Evolutionary conservation across 2,113 vertebrate species (phyloP), one percentile per base, ranked within the genome.

Genomic region (Trematomus loennbergii): DNA sequence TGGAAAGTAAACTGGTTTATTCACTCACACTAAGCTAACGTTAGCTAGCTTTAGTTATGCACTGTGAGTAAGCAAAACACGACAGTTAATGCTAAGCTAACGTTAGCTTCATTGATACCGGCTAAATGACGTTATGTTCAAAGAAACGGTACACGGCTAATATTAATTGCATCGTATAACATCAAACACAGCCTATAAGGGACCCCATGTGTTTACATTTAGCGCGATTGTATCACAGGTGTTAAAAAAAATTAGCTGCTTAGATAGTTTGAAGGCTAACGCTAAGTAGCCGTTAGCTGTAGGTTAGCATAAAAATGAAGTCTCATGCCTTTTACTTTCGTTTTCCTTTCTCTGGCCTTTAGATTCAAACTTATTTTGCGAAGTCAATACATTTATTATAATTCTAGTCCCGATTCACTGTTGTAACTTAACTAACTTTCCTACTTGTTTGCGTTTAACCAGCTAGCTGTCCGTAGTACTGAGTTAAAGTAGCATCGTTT

Each of bases 1-100:
- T 9, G 9, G 2, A 75, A 45, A 10, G 5, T 29, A 40, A 20
- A 52, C 16, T 1, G 2, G 15, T 36, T 4, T 4, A 49, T n/a
- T 71, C 10, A 12, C 0, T 16, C 6, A 1, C 59, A 15, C 7
- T 3, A 48, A 65, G 78, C 66, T 87, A 84, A 53, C n/a, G 22
- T 52, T 80, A 76, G 73, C 68, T 53, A 78, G 90, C 88, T 88
- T 69, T 72, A 5, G 49, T 43, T 50, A 48, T 75, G 57, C 72
- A 71, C 81, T 92, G 91, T 94, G 93, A 94, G 93, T 94, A 94
- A 94, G 93, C 93, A 94, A 88, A 94, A 92, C 90, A 88, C 49
- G 9, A 20, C 29, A 22, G 25, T 18, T 25, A 6, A 8, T 29
- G 36, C 59, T 48, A 48, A 40, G 86, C 84, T 89, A 84, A 55